Evolutionary conservation across 1,140 invertebrate genomes (phyloP).

Genomic region (Drosophila navojoa): DNA sequence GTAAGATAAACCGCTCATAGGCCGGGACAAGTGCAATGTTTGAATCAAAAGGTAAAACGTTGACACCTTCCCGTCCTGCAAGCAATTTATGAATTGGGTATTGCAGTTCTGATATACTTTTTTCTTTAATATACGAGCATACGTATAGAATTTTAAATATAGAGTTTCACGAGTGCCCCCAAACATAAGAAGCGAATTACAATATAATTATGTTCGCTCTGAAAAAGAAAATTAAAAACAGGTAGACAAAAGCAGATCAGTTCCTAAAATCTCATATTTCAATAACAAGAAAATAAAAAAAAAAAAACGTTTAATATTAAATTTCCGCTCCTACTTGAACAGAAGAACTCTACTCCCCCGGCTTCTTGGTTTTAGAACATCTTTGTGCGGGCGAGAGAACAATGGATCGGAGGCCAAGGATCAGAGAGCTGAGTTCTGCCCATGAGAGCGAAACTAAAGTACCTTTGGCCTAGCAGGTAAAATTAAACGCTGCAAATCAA

Average conservation of each 20-base stretch:
- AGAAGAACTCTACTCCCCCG: background rate
- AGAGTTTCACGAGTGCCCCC: constrained; percentile 57
- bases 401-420: constrained; percentile 57
- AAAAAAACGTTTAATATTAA: constrained; percentile 67
- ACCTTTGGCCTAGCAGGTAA: constrained; percentile 58
- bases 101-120: background rate
- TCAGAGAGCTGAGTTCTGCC: constrained; percentile 28
- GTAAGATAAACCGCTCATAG: constrained; percentile 74
- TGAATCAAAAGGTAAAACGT: constrained; percentile 74
- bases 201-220: constrained; percentile 45
- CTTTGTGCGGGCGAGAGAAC: constrained; percentile 66
- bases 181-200: constrained; percentile 20
- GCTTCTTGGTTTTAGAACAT: background rate
- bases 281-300: constrained; percentile 42
- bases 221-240: constrained; percentile 33
- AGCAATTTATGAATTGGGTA: constrained; percentile 61
- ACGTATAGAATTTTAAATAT: constrained; percentile 18
- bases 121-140: background rate
- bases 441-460: constrained; percentile 34
- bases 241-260: constrained; percentile 65
- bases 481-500: constrained; percentile 73
- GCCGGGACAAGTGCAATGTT: constrained; percentile 84
- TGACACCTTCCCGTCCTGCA: constrained; percentile 83
- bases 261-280: constrained; percentile 76
- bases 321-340: constrained; percentile 74